Evolutionary conservation across 2,888 invertebrate genomes (phyloP), one percentile per base, ranked within the genome.

Genomic region (Protodeltote pygarga): DNA sequence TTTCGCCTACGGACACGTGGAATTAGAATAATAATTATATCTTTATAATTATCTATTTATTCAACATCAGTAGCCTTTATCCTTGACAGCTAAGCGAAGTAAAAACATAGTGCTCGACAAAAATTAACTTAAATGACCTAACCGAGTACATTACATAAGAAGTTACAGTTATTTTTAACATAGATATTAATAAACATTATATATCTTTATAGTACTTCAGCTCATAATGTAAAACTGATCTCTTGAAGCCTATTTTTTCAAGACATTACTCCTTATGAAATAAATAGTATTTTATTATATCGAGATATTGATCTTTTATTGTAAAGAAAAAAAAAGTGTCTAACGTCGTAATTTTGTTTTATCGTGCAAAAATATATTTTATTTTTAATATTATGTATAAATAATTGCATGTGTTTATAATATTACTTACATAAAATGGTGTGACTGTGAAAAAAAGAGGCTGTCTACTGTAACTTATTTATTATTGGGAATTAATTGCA

Each of bases 211-310:
- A 44, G 32, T 58, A 41, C 41, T 16, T 16, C 47, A 41, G 53
- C 53, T 58, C 53, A 44, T 49, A 31, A 38, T 47, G 16, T 27
- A 19, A 39, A 57, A 49, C 34, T 65, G 59, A 67, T 64, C 59
- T 67, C 64, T 67, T 53, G 60, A 45, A 64, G 35, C 27, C 31
- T 47, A 28, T 53, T 47, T 58, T 53, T 67, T 67, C 64, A 67
- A 59, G 64, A 47, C 23, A 33, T 41, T 41, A 34, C 28, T 50
- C 29, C 24, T 23, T 33, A 46, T 52, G 23, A 41, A 47, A 44
- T 65, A 40, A 58, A 49, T 65, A 37, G 32, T 46, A 65, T 65
- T 50, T 65, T 42, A 35, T 45, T 61, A 46, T 41, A 62, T 33
- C 16, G 19, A 40, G 37, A 9, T 60, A 35, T 46, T 23, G 37